A percentile compares a stretch with the other conserved stretches of the same genome.
Conservation (phyloP, 2,797 vertebrate species). For the Pipistrellus pygmaeus region DNA sequence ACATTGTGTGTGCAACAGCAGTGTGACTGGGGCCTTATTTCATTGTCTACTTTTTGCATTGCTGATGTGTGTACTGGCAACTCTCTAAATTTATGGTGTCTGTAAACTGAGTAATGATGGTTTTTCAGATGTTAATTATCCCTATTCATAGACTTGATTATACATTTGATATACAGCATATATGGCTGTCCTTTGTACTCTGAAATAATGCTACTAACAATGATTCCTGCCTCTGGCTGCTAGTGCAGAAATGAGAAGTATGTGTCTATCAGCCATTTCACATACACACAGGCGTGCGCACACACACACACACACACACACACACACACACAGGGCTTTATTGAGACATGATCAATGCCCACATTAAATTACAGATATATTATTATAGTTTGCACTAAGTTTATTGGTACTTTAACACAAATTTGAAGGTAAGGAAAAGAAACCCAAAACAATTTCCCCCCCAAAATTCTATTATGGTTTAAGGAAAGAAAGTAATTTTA, state of each 20-base stretch:
- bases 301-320: too few relatives aligned
- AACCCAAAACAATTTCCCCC: neutral
- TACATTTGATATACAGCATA: slow-evolving; percentile 1
- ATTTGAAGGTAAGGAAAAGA: slow-evolving; percentile 6
- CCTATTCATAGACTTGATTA: slow-evolving; percentile 57
- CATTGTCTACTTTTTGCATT: slow-evolving; percentile 46
- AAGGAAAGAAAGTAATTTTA: neutral
- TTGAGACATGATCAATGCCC: neutral
- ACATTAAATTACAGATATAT: neutral
- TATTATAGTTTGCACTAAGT: neutral
- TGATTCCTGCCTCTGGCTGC: neutral
- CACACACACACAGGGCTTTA: neutral
- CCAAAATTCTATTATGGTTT: neutral
- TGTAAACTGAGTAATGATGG: slow-evolving; percentile 63
- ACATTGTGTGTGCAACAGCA: slow-evolving; percentile 52
- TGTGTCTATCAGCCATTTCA: too few relatives aligned
- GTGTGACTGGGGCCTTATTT: slow-evolving; percentile 20
- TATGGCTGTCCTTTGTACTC: slow-evolving; percentile 43
- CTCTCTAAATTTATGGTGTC: slow-evolving; percentile 54
- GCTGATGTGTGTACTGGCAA: slow-evolving; percentile 49
- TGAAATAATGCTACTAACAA: neutral
- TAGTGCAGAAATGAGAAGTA: neutral
- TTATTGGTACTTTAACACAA: neutral
- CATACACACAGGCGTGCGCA: neutral
- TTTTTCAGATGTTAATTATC: slow-evolving; percentile 69